Conservation (phyloP, 64 coral and sea anemone genomes). For the Dendrophyllia cribrosa region DNA sequence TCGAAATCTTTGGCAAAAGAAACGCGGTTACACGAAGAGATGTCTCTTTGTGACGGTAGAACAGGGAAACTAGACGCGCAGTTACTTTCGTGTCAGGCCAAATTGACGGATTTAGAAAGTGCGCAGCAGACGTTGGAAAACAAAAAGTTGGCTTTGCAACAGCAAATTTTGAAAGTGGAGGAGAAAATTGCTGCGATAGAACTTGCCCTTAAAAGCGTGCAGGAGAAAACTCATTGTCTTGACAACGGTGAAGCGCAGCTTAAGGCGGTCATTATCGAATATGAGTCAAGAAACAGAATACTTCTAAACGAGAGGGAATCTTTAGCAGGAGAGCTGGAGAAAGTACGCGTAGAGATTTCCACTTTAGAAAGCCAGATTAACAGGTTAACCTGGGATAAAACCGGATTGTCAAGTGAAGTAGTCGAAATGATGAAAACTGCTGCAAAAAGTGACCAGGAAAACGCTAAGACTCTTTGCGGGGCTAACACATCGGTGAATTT, state of each 20-base stretch:
- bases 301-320: constrained; percentile 12
- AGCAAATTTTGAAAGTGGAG: constrained; percentile 38
- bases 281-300: background rate
- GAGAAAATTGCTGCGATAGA: constrained; percentile 32
- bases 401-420: background rate
- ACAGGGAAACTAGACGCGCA: background rate
- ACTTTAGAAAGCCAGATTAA: constrained; percentile 32
- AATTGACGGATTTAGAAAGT: background rate
- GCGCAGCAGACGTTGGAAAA: background rate
- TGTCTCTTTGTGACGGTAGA: background rate
- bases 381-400: background rate
- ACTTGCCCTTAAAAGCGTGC: background rate
- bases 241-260: constrained; percentile 16
- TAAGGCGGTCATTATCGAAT: background rate
- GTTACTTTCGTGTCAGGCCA: background rate
- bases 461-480: background rate
- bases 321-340: constrained; percentile 21
- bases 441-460: constrained; percentile 12
- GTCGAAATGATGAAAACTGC: background rate
- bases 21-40: background rate
- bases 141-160: background rate
- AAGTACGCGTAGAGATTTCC: background rate
- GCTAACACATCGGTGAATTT: background rate
- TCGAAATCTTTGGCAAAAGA: background rate
- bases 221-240: background rate